Evolutionary conservation across 2,888 invertebrate species (phyloP).

Genomic region (Phrixothrix hirtus): DNA sequence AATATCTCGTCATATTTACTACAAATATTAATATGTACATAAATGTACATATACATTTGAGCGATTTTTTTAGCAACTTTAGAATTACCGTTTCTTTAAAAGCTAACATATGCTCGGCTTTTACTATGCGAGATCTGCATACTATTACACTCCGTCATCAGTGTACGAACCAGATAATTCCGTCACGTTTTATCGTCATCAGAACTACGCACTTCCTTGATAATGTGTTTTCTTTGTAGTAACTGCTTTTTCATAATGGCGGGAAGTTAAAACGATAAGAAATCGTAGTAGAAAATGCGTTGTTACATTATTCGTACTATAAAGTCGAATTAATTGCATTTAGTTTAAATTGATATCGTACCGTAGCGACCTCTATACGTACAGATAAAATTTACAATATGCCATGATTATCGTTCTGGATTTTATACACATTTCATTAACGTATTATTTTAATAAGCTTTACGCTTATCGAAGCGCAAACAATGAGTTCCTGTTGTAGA

Average conservation of each 20-base stretch:
- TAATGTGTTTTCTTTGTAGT: conserved; percentile 2
- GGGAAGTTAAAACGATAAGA: conserved; percentile 6
- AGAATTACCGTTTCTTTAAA: no score
- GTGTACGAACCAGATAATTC: conserved; percentile 6
- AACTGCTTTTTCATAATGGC: conserved; percentile 5
- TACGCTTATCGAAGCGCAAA: not conserved
- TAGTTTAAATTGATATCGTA: no score
- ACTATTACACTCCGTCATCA: not conserved
- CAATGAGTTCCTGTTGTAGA: no score
- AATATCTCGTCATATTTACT: no score
- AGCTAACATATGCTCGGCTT: no score
- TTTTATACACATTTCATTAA: no score
- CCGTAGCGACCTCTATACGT: no score
- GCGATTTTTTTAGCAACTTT: no score
- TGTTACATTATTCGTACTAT: not conserved
- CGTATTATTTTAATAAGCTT: not conserved
- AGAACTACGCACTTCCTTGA: conserved; percentile 33
- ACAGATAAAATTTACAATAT: no score
- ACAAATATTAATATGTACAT: not conserved
- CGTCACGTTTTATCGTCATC: conserved; percentile 25
- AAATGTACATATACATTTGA: no score
- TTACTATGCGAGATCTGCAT: not conserved
- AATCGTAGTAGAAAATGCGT: not conserved
- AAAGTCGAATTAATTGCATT: no score
- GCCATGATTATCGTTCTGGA: no score